These are phyloP conservation scores for Dendrocincla fuliginosa DNA, from an alignment of 2,797 vertebrate genomes.

Conservation along the genomic window DNA sequence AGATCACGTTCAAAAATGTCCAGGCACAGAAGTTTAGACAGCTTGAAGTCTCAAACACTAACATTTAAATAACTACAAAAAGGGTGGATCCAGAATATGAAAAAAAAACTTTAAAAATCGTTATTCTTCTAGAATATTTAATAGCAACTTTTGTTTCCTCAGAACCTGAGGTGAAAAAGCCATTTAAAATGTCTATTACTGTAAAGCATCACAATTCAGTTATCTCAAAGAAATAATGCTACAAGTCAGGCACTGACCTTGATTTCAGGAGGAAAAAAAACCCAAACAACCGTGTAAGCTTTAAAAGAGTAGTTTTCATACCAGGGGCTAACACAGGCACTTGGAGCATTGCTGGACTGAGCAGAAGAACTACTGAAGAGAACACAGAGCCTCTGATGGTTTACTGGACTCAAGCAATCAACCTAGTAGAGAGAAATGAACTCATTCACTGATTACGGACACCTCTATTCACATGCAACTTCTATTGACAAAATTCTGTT, in stretches of 20 bases:
- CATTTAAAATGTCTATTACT: background rate
- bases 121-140: background rate
- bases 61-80: background rate
- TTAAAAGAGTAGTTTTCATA: conserved; percentile 65
- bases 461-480: background rate
- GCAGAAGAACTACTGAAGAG: conserved; percentile 97
- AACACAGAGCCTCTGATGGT: conserved; percentile 96
- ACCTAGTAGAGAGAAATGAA: conserved; percentile 77
- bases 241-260: background rate
- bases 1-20: background rate
- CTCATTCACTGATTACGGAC: background rate
- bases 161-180: background rate
- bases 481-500: background rate
- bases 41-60: background rate
- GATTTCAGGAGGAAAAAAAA: background rate
- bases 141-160: background rate
- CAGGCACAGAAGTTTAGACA: background rate
- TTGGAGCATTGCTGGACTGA: conserved; percentile 95
- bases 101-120: background rate
- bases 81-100: background rate
- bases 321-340: conserved; percentile 98
- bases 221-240: background rate
- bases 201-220: background rate
- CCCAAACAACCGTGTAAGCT: background rate
- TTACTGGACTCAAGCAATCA: conserved; percentile 91